A percentile compares a stretch with the other conserved stretches of the same genome.
These are phyloP conservation scores for Sander lucioperca DNA, from an alignment of 2,113 vertebrate genomes.

Conservation along the genomic window DNA sequence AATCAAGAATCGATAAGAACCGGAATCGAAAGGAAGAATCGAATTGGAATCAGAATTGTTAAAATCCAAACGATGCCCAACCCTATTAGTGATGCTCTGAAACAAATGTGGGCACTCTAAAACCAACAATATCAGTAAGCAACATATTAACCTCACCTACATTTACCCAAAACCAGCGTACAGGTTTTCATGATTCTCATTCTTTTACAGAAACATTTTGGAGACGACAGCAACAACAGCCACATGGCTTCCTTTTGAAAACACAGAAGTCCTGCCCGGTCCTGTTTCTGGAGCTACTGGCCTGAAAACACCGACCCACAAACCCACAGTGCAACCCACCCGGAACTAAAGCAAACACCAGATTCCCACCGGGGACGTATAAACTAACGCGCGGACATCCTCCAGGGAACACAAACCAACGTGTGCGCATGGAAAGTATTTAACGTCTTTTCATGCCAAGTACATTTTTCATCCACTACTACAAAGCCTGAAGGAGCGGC, in stretches of 20 bases:
- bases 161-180: conserved; percentile 29
- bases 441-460: conserved; percentile 59
- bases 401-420: conserved; percentile 58
- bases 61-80: no score
- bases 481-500: conserved; percentile 53
- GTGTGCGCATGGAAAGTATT: conserved; percentile 72
- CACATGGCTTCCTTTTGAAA: conserved; percentile 47
- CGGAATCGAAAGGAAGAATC: no score
- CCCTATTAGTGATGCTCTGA: conserved; percentile 43
- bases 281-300: conserved; percentile 33
- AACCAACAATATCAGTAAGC: conserved; percentile 59
- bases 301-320: conserved; percentile 51
- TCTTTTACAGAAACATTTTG: conserved; percentile 16
- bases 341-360: conserved; percentile 76
- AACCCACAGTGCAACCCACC: conserved; percentile 55
- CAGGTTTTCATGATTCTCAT: conserved; percentile 11
- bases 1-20: no score
- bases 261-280: conserved; percentile 22
- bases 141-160: conserved; percentile 3
- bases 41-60: no score
- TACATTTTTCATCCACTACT: conserved; percentile 52
- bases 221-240: conserved; percentile 20
- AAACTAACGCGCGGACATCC: conserved; percentile 51
- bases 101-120: conserved; percentile 62
- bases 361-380: conserved; percentile 52